These are phyloP conservation scores for Tinea pellionella DNA, from an alignment of 2,888 invertebrate genomes.

Conservation along the genomic window DNA sequence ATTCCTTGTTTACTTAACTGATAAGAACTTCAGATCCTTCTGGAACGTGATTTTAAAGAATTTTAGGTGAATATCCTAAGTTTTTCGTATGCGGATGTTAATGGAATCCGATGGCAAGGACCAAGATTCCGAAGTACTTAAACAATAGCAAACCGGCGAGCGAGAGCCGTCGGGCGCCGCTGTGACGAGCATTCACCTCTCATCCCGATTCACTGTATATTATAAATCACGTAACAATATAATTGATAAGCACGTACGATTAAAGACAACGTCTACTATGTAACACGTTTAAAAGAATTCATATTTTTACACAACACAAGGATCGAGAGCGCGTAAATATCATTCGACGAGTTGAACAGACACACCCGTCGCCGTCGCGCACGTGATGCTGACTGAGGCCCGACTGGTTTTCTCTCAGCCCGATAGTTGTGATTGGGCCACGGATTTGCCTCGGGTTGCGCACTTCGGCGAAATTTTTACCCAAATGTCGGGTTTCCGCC, in stretches of 20 bases:
- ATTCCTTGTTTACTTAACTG: conserved; percentile 4
- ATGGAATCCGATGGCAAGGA: conserved; percentile 65
- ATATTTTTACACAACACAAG: conserved; percentile 52
- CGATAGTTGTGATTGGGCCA: conserved; percentile 35
- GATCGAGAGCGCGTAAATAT: conserved; percentile 61
- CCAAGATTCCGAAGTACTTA: conserved; percentile 67
- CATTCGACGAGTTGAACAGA: conserved; percentile 25
- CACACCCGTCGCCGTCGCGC: conserved; percentile 47
- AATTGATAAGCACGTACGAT: conserved; percentile 6
- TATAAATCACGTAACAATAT: background rate
- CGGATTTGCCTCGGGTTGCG: conserved; percentile 41
- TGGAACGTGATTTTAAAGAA: background rate
- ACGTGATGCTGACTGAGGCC: conserved; percentile 63
- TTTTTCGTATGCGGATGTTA: conserved; percentile 40
- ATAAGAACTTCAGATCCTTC: conserved; percentile 15
- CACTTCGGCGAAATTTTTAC: conserved; percentile 30
- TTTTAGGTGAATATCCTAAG: background rate
- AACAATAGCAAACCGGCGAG: conserved; percentile 56
- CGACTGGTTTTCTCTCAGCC: conserved; percentile 36
- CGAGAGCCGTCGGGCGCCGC: conserved; percentile 58
- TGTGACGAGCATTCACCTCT: conserved; percentile 67
- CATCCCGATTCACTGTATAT: conserved; percentile 39
- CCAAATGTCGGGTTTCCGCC: conserved; percentile 23
- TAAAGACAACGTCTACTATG: conserved; percentile 39
- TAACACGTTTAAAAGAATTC: conserved; percentile 50